These are phyloP conservation scores for Noctua pronuba DNA, from an alignment of 2,888 invertebrate species.

Conservation along the genomic window DNA sequence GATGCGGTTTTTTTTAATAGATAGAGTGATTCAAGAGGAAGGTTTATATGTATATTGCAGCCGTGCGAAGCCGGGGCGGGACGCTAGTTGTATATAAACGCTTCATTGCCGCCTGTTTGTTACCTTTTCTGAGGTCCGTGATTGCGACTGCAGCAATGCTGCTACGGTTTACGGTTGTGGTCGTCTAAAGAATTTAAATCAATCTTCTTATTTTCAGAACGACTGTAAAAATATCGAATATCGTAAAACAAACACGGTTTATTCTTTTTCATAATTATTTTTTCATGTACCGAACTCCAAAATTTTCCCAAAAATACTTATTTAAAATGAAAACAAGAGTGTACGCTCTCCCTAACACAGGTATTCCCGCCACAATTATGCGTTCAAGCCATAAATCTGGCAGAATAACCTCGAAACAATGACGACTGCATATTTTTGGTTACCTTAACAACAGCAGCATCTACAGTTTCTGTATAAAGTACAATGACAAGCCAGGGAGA, in stretches of 20 bases:
- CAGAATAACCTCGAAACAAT: slow-evolving; percentile 10
- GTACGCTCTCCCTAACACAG: slow-evolving; percentile 2
- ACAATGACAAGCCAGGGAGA: background rate
- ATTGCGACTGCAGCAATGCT: too few relatives aligned
- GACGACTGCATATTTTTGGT: slow-evolving; percentile 12
- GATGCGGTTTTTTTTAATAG: too few relatives aligned
- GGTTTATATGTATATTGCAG: too few relatives aligned
- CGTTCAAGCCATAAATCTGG: slow-evolving; percentile 17
- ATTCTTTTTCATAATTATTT: background rate
- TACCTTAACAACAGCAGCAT: background rate
- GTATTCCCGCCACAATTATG: slow-evolving; percentile 29
- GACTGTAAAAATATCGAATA: background rate
- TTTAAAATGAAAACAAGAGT: background rate
- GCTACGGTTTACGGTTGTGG: background rate
- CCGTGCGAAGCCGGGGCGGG: too few relatives aligned
- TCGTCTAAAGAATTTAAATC: background rate
- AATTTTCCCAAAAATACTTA: background rate
- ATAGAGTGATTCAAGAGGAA: too few relatives aligned
- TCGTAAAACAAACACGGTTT: background rate
- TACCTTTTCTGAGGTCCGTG: too few relatives aligned
- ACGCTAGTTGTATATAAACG: too few relatives aligned
- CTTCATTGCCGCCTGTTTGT: background rate
- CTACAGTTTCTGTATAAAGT: background rate
- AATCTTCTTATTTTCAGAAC: background rate
- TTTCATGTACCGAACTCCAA: background rate